Conservation (phyloP, 2,888 invertebrate species). For the Andrena minutula region DNA sequence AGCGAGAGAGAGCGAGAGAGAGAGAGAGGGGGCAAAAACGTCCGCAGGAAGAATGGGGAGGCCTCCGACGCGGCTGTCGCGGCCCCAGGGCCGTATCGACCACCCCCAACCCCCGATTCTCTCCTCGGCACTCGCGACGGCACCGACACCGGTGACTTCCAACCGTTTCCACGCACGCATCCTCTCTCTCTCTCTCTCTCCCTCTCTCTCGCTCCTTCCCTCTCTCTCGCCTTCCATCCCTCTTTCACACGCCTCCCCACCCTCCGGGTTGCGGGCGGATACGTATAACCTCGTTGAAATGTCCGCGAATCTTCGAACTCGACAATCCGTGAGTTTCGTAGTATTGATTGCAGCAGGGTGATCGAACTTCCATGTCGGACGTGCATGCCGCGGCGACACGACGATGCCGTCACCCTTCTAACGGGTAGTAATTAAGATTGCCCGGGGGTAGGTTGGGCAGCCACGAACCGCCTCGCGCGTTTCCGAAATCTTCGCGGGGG, state of each 20-base stretch:
- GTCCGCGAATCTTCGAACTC: conserved; percentile 66
- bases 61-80: conserved; percentile 81
- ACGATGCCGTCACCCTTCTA: conserved; percentile 20
- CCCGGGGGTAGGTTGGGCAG: neutral
- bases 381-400: conserved; percentile 13
- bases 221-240: conserved; percentile 30
- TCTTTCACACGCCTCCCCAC: conserved; percentile 45
- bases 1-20: conserved; percentile 22
- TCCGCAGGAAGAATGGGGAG: conserved; percentile 82
- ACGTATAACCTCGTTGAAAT: conserved; percentile 62
- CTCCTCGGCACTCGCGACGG: conserved; percentile 65
- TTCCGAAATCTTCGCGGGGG: conserved; percentile 1
- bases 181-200: conserved; percentile 19
- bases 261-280: conserved; percentile 42
- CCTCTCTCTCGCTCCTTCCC: conserved; percentile 11
- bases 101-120: conserved; percentile 76
- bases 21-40: conserved; percentile 77
- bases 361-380: conserved; percentile 67
- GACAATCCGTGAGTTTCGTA: conserved; percentile 61
- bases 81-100: conserved; percentile 83
- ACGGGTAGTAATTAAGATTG: conserved; percentile 35
- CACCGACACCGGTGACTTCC: conserved; percentile 72
- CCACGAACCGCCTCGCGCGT: neutral
- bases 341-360: conserved; percentile 60
- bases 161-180: conserved; percentile 70